Evolutionary conservation across 1,140 invertebrate species (phyloP), one percentile per base, ranked within the genome.

Genomic region (Drosophila pseudoobscura): DNA sequence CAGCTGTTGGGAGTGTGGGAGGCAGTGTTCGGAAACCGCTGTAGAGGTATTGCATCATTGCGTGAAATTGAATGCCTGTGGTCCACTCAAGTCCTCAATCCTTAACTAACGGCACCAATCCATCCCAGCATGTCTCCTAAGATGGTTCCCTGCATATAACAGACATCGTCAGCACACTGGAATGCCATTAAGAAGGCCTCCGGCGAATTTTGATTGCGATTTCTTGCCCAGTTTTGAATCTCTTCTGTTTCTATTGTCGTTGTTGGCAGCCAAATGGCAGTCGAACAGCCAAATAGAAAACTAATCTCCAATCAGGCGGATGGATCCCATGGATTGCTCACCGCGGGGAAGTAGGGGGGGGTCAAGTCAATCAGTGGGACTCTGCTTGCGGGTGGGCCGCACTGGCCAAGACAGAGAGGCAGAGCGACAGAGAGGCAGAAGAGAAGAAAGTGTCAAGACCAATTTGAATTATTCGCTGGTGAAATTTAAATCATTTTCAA

Each of bases 401-500:
- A n/a, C 5, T 17, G 20, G n/a, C 24, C 24, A 24, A 24, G 24
- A 24, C 24, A 24, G 24, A 24, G 3, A 5, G 24, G 3, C 24
- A 20, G 20, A 20, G 20, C 1, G 20, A 2, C 24, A 5, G 24
- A n/a, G 41, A 53, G 29, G 29, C 26, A 17, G 35, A 3, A 13
- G 9, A 69, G 73, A 83, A 82, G 80, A 84, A 84, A 84, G 80
- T 85, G 80, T 84, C 72, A 84, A 79, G 71, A 76, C 59, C 76
- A 73, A 84, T 84, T 84, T 52, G 76, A 80, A 85, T 76, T 76
- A 84, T 80, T 64, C 50, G 59, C 76, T 59, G 80, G 80, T 85
- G 80, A 84, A 84, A 84, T 84, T 84, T 76, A 84, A 84, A 85
- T 84, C 76, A 84, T 84, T 84, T 84, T 84, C 69, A 85, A 87